These are phyloP conservation scores for Heliocidaris tuberculata DNA, from an alignment of 35 echinoderm and acorn worm genomes.

Conservation along the genomic window DNA sequence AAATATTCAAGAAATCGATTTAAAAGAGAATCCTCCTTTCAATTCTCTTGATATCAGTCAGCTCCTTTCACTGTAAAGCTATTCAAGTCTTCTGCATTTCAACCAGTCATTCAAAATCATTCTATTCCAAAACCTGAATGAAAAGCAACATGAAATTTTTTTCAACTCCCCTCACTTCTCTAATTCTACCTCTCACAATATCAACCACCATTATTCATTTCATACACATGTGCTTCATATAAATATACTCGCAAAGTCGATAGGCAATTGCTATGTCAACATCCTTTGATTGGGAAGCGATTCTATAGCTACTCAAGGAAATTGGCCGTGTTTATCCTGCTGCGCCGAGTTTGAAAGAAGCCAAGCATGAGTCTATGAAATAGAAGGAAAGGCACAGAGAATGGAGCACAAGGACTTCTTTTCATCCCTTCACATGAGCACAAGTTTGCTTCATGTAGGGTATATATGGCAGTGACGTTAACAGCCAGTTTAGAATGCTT, in stretches of 20 bases:
- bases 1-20: too few relatives aligned
- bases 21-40: background rate
- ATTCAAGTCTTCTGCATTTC: background rate
- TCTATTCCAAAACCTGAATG: background rate
- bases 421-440: background rate
- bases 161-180: background rate
- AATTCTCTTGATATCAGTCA: background rate
- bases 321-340: background rate
- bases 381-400: background rate
- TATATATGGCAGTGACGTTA: background rate
- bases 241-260: background rate
- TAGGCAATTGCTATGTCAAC: background rate
- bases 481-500: background rate
- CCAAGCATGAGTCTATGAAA: background rate
- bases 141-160: background rate
- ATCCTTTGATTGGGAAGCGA: background rate
- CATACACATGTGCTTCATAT: background rate
- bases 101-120: too few relatives aligned
- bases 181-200: background rate
- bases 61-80: background rate
- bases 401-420: background rate
- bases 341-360: background rate
- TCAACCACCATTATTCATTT: background rate
- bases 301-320: constrained; percentile 7
- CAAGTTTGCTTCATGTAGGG: background rate